Evolutionary conservation across 2,113 vertebrate genomes (phyloP).

Genomic region (Sitta europaea): DNA sequence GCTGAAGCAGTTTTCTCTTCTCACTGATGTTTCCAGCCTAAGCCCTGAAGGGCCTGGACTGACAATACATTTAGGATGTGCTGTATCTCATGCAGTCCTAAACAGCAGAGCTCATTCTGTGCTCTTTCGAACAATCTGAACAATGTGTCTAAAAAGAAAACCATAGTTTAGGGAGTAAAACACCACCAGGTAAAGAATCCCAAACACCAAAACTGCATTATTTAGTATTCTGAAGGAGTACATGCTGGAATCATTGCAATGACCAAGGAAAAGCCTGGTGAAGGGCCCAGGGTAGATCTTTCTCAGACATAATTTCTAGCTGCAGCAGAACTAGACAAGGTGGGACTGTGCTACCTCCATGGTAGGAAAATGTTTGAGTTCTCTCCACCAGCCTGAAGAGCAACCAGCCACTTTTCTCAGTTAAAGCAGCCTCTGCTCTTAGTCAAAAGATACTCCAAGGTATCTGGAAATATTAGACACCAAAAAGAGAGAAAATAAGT

Average conservation of each 20-base stretch:
- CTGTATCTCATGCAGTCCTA: background rate
- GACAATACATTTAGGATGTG: background rate
- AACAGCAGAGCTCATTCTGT: background rate
- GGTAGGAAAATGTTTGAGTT: background rate
- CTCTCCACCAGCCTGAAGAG: background rate
- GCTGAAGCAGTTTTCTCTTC: background rate
- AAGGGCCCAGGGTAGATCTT: background rate
- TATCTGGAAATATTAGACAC: background rate
- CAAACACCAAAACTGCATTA: background rate
- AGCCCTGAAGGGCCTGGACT: background rate
- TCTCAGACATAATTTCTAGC: background rate
- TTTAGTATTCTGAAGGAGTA: background rate
- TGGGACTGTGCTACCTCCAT: background rate
- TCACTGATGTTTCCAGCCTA: background rate
- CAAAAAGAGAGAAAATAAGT: background rate
- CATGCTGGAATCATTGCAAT: background rate
- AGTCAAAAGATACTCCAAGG: background rate
- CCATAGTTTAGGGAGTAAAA: background rate
- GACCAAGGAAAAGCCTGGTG: background rate
- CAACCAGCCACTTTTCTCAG: background rate
- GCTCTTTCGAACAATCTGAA: background rate
- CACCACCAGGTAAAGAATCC: background rate
- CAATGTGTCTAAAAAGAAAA: background rate
- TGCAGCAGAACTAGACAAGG: background rate
- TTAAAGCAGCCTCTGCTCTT: background rate